Evolutionary conservation across 2,113 vertebrate genomes (phyloP).

Genomic region (Laterallus jamaicensis): DNA sequence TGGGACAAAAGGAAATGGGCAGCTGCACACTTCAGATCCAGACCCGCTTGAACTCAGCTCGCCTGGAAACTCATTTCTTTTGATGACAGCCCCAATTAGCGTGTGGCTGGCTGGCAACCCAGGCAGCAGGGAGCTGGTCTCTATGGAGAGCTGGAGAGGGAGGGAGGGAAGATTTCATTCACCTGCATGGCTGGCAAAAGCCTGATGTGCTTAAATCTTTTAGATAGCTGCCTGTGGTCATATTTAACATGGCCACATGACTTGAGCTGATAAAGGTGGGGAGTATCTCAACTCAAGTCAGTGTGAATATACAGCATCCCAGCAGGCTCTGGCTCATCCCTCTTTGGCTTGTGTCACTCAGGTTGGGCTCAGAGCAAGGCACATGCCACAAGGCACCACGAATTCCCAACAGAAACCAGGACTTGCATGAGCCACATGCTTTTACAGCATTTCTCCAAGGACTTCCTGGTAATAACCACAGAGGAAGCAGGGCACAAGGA

Average conservation of each 20-base stretch:
- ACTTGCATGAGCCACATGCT: accelerated
- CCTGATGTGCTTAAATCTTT: background rate
- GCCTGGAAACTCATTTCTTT: background rate
- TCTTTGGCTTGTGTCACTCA: accelerated
- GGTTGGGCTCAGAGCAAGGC: background rate
- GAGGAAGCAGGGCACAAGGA: background rate
- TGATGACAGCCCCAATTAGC: background rate
- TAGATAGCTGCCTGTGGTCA: background rate
- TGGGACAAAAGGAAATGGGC: background rate
- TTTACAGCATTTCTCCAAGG: background rate
- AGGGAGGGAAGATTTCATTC: background rate
- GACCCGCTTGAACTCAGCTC: background rate
- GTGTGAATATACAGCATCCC: background rate
- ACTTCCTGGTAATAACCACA: background rate
- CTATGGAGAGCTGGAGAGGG: background rate
- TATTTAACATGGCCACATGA: background rate
- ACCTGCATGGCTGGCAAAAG: background rate
- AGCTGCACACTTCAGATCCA: constrained; percentile 5
- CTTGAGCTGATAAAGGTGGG: background rate
- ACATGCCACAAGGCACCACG: accelerated
- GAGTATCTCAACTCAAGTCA: background rate
- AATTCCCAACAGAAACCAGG: background rate
- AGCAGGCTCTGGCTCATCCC: background rate
- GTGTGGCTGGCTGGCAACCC: background rate
- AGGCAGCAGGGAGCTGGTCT: background rate